Evolutionary conservation across 2,797 vertebrate species (phyloP).

Genomic region (Tokudaia muenninki): DNA sequence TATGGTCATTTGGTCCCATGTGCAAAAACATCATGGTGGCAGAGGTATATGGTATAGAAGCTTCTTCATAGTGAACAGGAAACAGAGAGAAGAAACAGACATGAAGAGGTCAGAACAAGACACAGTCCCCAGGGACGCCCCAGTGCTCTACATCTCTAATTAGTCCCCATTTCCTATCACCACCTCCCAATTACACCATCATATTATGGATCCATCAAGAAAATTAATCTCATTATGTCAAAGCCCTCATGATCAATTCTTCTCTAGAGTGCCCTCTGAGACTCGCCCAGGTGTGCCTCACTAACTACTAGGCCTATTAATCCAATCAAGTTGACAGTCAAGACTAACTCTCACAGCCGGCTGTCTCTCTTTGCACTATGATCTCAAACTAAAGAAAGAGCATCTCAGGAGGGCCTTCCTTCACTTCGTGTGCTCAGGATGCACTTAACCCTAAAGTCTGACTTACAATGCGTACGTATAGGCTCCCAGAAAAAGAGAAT

Average conservation of each 20-base stretch:
- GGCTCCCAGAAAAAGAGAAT: neutral
- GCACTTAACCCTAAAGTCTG: neutral
- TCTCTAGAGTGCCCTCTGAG: neutral
- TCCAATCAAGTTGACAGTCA: neutral
- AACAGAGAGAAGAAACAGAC: neutral
- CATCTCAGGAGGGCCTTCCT: neutral
- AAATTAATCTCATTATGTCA: neutral
- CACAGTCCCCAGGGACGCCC: neutral
- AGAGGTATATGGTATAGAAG: neutral
- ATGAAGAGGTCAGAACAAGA: neutral
- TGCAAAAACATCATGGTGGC: neutral
- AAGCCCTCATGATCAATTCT: neutral
- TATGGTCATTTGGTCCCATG: neutral
- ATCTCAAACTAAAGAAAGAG: neutral
- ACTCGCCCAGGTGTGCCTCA: neutral
- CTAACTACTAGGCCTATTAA: neutral
- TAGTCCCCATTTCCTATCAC: neutral
- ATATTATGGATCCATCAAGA: neutral
- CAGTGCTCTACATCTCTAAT: neutral
- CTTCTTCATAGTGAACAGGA: neutral
- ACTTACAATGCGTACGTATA: neutral
- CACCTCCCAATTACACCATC: neutral
- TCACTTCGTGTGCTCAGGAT: neutral
- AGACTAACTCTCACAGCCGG: neutral
- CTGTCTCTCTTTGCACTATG: neutral